A percentile compares a stretch with the other conserved stretches of the same genome.
phyloP scores from a whole-genome alignment of 2,113 vertebrate genomes.

The Ceratotherium simum region DNA sequence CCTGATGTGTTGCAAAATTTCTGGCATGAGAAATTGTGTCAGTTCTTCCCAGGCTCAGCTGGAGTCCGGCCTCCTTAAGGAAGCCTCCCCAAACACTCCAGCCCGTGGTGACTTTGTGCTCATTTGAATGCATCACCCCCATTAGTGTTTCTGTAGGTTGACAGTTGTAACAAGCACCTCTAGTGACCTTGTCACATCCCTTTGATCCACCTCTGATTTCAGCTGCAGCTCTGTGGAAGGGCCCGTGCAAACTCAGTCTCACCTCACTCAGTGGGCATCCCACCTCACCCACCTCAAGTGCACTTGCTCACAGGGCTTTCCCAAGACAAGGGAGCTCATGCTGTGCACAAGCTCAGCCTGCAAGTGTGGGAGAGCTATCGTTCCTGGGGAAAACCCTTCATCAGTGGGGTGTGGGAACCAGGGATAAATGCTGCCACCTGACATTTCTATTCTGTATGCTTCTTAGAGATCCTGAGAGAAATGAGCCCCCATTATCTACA shows the following conservation, averaged over 20 bases:
- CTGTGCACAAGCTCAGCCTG: background rate
- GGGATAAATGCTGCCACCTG: background rate
- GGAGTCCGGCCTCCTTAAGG: background rate
- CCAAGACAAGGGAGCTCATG: background rate
- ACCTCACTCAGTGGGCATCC: background rate
- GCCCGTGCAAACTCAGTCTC: background rate
- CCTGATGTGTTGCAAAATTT: background rate
- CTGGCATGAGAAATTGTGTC: constrained; percentile 11
- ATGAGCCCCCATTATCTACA: background rate
- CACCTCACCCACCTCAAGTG: background rate
- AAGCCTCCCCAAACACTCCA: background rate
- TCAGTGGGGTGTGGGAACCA: background rate
- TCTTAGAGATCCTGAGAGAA: background rate
- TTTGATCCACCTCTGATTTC: constrained; percentile 3
- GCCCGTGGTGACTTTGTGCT: background rate
- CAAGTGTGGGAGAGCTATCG: background rate
- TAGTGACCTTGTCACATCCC: background rate
- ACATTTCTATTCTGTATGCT: constrained; percentile 17
- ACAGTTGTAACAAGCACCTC: background rate
- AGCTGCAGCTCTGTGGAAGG: background rate
- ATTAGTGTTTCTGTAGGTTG: background rate
- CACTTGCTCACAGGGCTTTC: background rate
- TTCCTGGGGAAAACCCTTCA: background rate
- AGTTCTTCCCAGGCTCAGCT: background rate
- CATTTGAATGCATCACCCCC: background rate